Base-by-base conservation (phyloP, 1,140 invertebrate genomes). In the Tetramorium simillimum region DNA sequence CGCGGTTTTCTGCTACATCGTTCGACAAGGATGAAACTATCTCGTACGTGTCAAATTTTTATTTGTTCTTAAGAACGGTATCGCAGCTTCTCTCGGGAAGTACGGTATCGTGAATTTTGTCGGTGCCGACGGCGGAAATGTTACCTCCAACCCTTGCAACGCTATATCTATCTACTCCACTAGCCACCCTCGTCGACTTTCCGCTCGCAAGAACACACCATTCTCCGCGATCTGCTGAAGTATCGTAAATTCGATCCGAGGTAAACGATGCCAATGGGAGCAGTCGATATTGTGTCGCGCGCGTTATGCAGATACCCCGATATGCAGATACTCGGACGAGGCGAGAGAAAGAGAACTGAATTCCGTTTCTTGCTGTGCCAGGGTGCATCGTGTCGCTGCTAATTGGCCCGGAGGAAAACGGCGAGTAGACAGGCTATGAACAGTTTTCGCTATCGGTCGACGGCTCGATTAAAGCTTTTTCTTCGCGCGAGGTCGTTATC, bases 161-260 rank as follows among this genome's bases (percentile, higher is more conserved):
- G 69, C 53, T 84, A 24, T 84, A 84, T 84, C 80, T 84, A 84
- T 84, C 80, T 84, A 75, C 80, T 84, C 80, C 80, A 84, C 69
- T 84, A 84, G 80, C 80, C 69, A 84, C 80, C 80, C 60, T 85
- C 58, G 72, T 78, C 58, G 82, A 85, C 75, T 85, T 76, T 85
- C 58, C 82, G 62, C 72, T 85, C 82, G 82, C 75, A 67, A 85
- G 75, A 85, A 75, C 80, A 65, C 62, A 53, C 85, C 58, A 87
- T 87, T 87, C 69, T 86, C 76, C 69, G 49, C 75, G 87, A 88
- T 88, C 87, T 81, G 84, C 77, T 81, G 75, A 73, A 88, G 85
- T 86, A 86, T 81, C 87, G 85, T 78, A 86, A 88, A 88, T 88
- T 88, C 87, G 84, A 86, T 88, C 77, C 75, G 37, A 63, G 82